phyloP scores from a whole-genome alignment of 2,888 invertebrate species.

The Rhagophthalmus giganteus region DNA sequence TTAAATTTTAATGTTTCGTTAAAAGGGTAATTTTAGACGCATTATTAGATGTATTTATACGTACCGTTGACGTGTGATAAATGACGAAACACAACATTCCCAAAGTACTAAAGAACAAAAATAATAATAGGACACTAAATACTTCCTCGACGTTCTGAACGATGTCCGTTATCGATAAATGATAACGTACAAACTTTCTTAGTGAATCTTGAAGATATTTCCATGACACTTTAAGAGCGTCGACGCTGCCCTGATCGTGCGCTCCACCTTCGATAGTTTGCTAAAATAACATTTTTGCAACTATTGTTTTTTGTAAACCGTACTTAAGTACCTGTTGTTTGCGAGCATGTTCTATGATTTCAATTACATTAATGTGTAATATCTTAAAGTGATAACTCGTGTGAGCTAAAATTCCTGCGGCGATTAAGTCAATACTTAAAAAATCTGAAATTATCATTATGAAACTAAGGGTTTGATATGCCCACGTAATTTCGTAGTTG shows the following conservation, averaged over 20 bases:
- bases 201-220: slow-evolving; percentile 6
- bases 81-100: slow-evolving; percentile 10
- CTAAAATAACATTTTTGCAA: not conserved
- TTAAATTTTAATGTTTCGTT: no score
- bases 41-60: no score
- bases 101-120: slow-evolving; percentile 7
- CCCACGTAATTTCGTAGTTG: slow-evolving; percentile 5
- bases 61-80: slow-evolving; percentile 3
- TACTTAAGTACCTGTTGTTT: not conserved
- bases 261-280: not conserved
- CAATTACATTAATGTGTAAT: slow-evolving; percentile 12
- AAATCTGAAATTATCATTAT: not conserved
- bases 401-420: slow-evolving; percentile 21
- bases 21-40: not conserved
- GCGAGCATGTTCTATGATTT: not conserved
- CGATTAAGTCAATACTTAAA: slow-evolving; percentile 18
- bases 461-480: slow-evolving; percentile 11
- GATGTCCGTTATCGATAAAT: slow-evolving; percentile 20
- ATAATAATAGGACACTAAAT: slow-evolving; percentile 17
- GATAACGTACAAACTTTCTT: slow-evolving; percentile 17
- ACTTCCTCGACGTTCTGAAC: slow-evolving; percentile 18
- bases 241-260: no score
- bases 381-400: slow-evolving; percentile 23
- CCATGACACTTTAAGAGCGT: slow-evolving; percentile 19
- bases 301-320: no score